Percentiles rank a stretch among this genome's conserved stretches.
phyloP scores from a whole-genome alignment of 2,113 vertebrate genomes.

The Cettia cetti region DNA sequence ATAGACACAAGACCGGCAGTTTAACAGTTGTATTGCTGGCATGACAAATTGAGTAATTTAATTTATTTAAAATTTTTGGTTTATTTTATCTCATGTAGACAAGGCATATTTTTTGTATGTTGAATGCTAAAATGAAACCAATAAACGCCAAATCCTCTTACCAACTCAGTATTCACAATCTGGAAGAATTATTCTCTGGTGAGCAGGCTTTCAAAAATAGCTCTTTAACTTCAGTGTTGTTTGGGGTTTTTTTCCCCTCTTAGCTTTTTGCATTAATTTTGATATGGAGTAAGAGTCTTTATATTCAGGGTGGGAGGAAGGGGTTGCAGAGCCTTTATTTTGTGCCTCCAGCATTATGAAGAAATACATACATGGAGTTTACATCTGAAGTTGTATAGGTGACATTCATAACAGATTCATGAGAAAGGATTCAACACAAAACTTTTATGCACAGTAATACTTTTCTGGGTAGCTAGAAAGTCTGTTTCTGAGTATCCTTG shows the following conservation, averaged over 20 bases:
- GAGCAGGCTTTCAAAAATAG: not conserved
- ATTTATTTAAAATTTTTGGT: not conserved
- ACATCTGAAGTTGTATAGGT: not conserved
- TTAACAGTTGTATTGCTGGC: not conserved
- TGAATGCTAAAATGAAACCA: not conserved
- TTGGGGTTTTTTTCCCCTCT: rapidly evolving
- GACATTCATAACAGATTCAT: not conserved
- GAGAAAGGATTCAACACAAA: not conserved
- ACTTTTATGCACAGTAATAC: not conserved
- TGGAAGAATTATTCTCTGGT: not conserved
- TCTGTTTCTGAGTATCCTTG: not conserved
- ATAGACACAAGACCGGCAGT: not conserved
- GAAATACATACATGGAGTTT: not conserved
- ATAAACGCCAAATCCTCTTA: not conserved
- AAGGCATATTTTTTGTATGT: not conserved
- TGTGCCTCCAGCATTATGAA: not conserved
- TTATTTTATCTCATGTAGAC: not conserved
- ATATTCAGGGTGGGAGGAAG: not conserved
- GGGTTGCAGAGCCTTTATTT: not conserved
- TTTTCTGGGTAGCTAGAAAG: not conserved
- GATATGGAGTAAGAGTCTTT: not conserved
- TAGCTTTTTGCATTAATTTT: not conserved
- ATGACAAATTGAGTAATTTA: not conserved
- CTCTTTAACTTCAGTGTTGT: not conserved
- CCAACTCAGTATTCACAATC: not conserved